Conservation (phyloP, 2,888 invertebrate species). For the Drosophila rellima region DNA sequence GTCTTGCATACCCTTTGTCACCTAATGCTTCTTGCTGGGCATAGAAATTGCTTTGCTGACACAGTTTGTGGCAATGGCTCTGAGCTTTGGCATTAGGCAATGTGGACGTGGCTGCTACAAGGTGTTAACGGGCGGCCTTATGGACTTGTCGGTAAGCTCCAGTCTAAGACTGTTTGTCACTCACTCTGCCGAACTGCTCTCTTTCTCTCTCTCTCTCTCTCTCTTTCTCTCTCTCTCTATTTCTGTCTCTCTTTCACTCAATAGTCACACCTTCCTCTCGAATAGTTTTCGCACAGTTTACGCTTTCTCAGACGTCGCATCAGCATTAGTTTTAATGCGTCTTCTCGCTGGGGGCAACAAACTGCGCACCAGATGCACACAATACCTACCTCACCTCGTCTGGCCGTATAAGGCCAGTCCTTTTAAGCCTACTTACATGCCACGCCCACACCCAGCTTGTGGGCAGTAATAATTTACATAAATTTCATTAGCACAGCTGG, state of each 20-base stretch:
- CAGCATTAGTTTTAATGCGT: conserved; percentile 81
- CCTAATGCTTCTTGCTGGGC: conserved; percentile 30
- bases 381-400: conserved; percentile 2
- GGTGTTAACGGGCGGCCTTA: conserved; percentile 79
- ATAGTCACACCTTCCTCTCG: not conserved
- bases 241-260: not conserved
- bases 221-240: not conserved
- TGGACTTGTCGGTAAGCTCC: conserved; percentile 80
- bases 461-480: conserved; percentile 76
- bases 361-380: conserved; percentile 57
- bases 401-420: no score
- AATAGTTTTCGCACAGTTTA: conserved; percentile 10
- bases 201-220: not conserved
- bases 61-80: conserved; percentile 81
- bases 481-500: conserved; percentile 76
- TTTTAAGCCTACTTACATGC: conserved; percentile 32
- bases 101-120: conserved; percentile 80
- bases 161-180: conserved; percentile 72
- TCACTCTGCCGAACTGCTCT: conserved; percentile 30
- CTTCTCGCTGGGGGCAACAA: conserved; percentile 68
- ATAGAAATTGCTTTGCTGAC: conserved; percentile 78
- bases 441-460: conserved; percentile 41
- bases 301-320: conserved; percentile 66
- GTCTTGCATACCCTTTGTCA: not conserved
- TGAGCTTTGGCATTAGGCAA: conserved; percentile 82